A percentile compares a stretch with the other conserved stretches of the same genome.
phyloP scores from a whole-genome alignment of 2,113 vertebrate species.

The Zootoca vivipara region DNA sequence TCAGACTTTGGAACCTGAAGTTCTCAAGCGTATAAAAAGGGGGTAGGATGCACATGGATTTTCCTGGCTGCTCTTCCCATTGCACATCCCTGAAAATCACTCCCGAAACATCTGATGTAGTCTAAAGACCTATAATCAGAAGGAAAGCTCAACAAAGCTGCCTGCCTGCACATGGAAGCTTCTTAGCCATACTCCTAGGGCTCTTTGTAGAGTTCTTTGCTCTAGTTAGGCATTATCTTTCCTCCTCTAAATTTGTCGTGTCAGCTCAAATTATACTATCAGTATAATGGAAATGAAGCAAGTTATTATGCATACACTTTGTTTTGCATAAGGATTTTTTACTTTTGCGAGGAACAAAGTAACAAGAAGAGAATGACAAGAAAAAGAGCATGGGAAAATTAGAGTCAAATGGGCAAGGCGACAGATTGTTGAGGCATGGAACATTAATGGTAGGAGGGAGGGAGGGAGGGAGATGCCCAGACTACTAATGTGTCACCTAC shows the following conservation, averaged over 20 bases:
- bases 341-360: background rate
- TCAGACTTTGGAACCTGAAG: background rate
- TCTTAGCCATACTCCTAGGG: background rate
- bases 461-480: background rate
- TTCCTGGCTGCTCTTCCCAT: background rate
- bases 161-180: background rate
- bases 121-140: background rate
- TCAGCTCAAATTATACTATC: background rate
- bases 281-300: conserved; percentile 48
- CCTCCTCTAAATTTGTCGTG: background rate
- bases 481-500: background rate
- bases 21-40: background rate
- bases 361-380: background rate
- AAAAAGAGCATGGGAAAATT: background rate
- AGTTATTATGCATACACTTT: conserved; percentile 59
- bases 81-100: background rate
- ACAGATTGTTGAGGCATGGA: background rate
- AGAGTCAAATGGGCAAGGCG: background rate
- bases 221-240: background rate
- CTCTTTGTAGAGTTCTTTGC: background rate
- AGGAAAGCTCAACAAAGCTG: background rate
- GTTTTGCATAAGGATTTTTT: conserved; percentile 53
- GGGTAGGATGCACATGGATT: background rate
- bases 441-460: background rate
- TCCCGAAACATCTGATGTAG: background rate